Conservation (phyloP, 2,797 vertebrate species). For the Danio kyathit region DNA sequence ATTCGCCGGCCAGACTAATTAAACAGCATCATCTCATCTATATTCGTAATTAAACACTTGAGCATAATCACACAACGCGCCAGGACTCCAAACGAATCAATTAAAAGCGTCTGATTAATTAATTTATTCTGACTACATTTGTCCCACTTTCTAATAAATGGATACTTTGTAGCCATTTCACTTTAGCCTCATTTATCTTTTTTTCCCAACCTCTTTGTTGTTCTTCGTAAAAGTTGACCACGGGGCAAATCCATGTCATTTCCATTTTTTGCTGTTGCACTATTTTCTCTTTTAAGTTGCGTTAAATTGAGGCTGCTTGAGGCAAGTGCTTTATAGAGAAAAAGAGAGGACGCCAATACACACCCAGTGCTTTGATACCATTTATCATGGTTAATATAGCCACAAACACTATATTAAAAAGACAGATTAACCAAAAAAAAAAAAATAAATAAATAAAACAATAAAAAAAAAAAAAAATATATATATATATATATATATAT, state of each 20-base stretch:
- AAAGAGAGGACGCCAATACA: slow-evolving; percentile 1
- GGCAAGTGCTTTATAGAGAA: slow-evolving; percentile 19
- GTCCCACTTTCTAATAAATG: slow-evolving; percentile 70
- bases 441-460: too few relatives aligned
- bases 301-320: slow-evolving; percentile 43
- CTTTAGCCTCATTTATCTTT: slow-evolving; percentile 54
- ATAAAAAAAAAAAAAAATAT: too few relatives aligned
- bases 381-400: slow-evolving; percentile 33
- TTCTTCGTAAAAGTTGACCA: slow-evolving; percentile 46
- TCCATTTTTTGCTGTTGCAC: slow-evolving; percentile 41
- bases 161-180: slow-evolving; percentile 55
- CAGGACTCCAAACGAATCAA: slow-evolving; percentile 90
- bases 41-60: slow-evolving; percentile 94
- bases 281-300: slow-evolving; percentile 47
- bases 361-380: background rate
- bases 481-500: too few relatives aligned
- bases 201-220: slow-evolving; percentile 43
- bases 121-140: slow-evolving; percentile 78
- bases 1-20: slow-evolving; percentile 77
- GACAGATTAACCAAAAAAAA: background rate
- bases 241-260: slow-evolving; percentile 50
- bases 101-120: slow-evolving; percentile 84
- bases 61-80: slow-evolving; percentile 90
- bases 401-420: background rate
- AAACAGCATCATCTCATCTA: slow-evolving; percentile 92